Evolutionary conservation across 2,113 vertebrate genomes (phyloP).

Genomic region (Toxotes jaculatrix): DNA sequence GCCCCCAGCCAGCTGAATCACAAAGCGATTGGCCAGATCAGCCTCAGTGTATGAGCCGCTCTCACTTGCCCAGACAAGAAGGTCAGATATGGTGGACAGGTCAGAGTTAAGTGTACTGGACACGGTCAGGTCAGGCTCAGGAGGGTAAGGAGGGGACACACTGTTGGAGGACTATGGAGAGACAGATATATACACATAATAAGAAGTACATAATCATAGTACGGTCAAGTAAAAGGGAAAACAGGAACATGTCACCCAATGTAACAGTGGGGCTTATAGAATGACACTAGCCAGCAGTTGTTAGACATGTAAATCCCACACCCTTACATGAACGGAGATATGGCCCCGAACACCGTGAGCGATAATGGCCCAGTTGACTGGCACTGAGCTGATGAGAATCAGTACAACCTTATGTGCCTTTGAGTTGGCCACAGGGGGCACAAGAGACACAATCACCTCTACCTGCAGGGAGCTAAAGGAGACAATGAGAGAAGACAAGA

Average conservation of each 20-base stretch:
- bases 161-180: slow-evolving; percentile 82
- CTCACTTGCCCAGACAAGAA: slow-evolving; percentile 76
- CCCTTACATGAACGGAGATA: slow-evolving; percentile 74
- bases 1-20: slow-evolving; percentile 77
- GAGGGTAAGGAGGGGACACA: slow-evolving; percentile 77
- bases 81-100: slow-evolving; percentile 74
- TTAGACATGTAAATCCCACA: too few relatives aligned
- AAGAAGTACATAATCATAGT: background rate
- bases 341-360: slow-evolving; percentile 76
- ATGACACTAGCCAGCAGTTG: too few relatives aligned
- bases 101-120: slow-evolving; percentile 67
- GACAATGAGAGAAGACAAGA: background rate
- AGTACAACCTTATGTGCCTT: slow-evolving; percentile 73
- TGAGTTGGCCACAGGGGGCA: slow-evolving; percentile 63
- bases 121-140: slow-evolving; percentile 74
- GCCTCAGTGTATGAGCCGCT: slow-evolving; percentile 86
- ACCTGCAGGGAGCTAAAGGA: slow-evolving; percentile 73
- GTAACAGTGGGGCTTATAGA: background rate
- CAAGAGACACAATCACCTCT: slow-evolving; percentile 81
- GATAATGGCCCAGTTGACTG: slow-evolving; percentile 82
- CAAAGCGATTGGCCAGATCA: slow-evolving; percentile 84
- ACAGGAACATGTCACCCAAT: background rate
- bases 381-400: slow-evolving; percentile 82
- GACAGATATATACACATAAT: background rate
- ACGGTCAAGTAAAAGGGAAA: background rate